phyloP scores from a whole-genome alignment of 1,140 invertebrate genomes.

The Physella acuta region DNA sequence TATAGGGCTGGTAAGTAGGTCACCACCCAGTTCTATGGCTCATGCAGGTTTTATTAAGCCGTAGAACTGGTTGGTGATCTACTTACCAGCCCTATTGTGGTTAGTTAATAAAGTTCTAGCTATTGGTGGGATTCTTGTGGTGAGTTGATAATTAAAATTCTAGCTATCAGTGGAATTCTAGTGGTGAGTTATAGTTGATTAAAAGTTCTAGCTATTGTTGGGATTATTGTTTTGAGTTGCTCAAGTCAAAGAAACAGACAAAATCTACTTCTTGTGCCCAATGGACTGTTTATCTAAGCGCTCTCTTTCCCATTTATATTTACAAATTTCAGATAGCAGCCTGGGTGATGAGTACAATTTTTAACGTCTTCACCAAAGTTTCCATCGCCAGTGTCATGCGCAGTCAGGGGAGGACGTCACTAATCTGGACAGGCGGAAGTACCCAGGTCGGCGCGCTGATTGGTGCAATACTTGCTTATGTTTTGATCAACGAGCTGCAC shows the following conservation, averaged over 20 bases:
- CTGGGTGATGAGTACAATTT: constrained; percentile 70
- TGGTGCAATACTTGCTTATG: constrained; percentile 73
- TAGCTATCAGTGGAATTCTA: too few relatives aligned
- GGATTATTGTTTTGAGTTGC: constrained; percentile 29
- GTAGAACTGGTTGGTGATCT: too few relatives aligned
- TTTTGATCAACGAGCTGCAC: constrained; percentile 71
- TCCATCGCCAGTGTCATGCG: constrained; percentile 75
- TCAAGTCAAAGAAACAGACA: too few relatives aligned
- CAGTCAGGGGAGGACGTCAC: constrained; percentile 58
- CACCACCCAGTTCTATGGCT: too few relatives aligned
- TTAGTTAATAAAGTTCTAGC: too few relatives aligned
- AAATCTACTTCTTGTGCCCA: too few relatives aligned
- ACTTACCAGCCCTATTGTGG: too few relatives aligned
- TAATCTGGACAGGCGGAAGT: constrained; percentile 74
- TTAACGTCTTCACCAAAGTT: constrained; percentile 79
- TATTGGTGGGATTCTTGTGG: constrained; percentile 27
- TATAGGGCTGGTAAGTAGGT: too few relatives aligned
- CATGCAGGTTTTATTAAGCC: too few relatives aligned
- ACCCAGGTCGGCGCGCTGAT: constrained; percentile 77
- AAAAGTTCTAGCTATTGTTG: neutral
- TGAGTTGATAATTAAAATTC: too few relatives aligned
- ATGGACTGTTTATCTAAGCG: too few relatives aligned
- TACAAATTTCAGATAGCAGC: constrained; percentile 68
- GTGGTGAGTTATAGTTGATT: neutral
- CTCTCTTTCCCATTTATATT: too few relatives aligned